A percentile compares a stretch with the other conserved stretches of the same genome.
These are phyloP conservation scores for Bombus fervidus DNA, from an alignment of 1,140 invertebrate genomes.

Conservation along the genomic window DNA sequence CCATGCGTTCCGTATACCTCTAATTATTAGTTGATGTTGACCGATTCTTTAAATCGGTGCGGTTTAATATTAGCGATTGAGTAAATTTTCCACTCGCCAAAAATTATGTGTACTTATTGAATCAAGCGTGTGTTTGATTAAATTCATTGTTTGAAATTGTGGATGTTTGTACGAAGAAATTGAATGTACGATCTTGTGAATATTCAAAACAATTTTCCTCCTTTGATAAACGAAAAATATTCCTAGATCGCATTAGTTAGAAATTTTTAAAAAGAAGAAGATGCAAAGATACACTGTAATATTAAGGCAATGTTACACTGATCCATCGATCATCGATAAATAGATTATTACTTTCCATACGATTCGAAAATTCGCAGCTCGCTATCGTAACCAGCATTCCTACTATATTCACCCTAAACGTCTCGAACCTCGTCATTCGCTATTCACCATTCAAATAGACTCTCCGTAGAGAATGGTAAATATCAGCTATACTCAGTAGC, in stretches of 20 bases:
- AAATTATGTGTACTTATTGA: neutral
- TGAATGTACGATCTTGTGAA: neutral
- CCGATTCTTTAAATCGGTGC: neutral
- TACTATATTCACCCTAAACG: neutral
- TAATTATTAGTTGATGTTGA: neutral
- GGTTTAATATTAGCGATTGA: neutral
- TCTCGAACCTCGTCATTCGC: neutral
- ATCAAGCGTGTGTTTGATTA: neutral
- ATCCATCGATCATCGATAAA: too few relatives aligned
- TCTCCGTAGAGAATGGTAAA: constrained; percentile 24
- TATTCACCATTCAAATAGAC: neutral
- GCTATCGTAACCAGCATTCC: neutral
- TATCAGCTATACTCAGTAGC: neutral
- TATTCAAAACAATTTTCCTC: neutral
- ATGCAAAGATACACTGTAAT: too few relatives aligned
- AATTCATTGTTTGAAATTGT: neutral
- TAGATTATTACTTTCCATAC: too few relatives aligned
- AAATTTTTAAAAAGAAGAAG: too few relatives aligned
- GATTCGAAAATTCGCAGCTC: neutral
- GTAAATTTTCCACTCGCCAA: neutral
- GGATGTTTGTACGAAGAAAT: neutral
- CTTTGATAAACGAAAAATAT: neutral
- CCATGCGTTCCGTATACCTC: neutral
- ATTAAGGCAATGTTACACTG: too few relatives aligned
- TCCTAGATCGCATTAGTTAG: too few relatives aligned